Base-by-base conservation (phyloP, 2,797 vertebrate species). In the Octomys mimax region DNA sequence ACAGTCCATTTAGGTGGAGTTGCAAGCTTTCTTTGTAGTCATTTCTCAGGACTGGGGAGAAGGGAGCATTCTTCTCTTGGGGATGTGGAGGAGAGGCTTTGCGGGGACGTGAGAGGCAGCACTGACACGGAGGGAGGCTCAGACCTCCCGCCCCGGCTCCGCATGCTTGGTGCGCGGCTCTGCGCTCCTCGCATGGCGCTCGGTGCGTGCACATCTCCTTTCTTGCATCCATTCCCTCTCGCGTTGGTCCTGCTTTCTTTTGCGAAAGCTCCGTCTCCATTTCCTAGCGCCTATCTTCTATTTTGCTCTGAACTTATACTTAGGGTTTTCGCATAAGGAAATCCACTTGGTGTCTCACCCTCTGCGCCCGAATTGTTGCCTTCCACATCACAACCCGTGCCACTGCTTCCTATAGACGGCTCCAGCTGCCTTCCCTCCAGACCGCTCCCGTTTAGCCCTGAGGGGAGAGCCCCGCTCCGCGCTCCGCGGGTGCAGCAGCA, bases 1-100 rank as follows among this genome's bases (percentile, higher is more conserved):
- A 78, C 82, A 91, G 81, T 93, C 86, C 75, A 70, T 71, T 94
- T 70, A 83, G 81, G 52, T 94, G 31, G 33, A 95, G 33, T 10
- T 92, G 83, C 46, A 77, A 57, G 62, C 62, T 95, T 81, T 92
- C 94, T 94, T 96, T 92, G 68, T 95, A 28, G 52, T 97, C 82
- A 39, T 49, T 94, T 86, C 96, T 88, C 80, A 87, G 92, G 71
- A 33, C 2, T 54, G 87, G 54, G 39, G 77, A 46, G 19, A 31
- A 49, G 36, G 87, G 88, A 78, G 46, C 59, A 1, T 7, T 62
- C 46, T 71, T 89, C 21, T 70, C 46, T 85, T 85, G 36, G 88
- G 36, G 91, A 95, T n/a, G 19, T 18, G 89, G 33, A 96, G 54
- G 49, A 89, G 36, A 82, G 36, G 0, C 1, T 79, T 68, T 64